phyloP scores from a whole-genome alignment of 2,113 vertebrate genomes.

The Coptodon bakossiorum region DNA sequence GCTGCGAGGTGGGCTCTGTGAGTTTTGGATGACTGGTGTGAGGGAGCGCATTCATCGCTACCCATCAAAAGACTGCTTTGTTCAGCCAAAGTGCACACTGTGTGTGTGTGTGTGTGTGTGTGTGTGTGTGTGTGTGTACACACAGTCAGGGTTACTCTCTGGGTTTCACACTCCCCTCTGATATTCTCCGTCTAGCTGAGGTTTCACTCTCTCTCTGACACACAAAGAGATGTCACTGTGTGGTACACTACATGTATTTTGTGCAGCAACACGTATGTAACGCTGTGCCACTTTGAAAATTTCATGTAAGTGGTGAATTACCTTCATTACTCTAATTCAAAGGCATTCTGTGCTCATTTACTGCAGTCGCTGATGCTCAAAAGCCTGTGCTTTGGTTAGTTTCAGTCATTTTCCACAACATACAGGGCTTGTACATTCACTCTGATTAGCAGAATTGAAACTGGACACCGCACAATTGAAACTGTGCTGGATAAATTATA shows the following conservation, averaged over 20 bases:
- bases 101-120: slow-evolving; percentile 4
- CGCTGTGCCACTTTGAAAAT: background rate
- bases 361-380: background rate
- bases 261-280: background rate
- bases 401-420: background rate
- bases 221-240: background rate
- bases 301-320: background rate
- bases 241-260: slow-evolving; percentile 3
- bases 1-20: slow-evolving; percentile 18
- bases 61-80: slow-evolving; percentile 65
- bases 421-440: background rate
- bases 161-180: slow-evolving; percentile 68
- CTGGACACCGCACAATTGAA: background rate
- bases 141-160: slow-evolving; percentile 30
- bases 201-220: slow-evolving; percentile 33
- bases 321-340: background rate
- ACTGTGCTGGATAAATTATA: background rate
- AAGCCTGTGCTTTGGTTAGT: background rate
- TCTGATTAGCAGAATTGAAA: background rate
- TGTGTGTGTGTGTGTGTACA: slow-evolving; percentile 18
- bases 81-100: slow-evolving; percentile 28
- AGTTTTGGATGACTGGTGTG: slow-evolving; percentile 57
- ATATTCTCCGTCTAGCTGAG: slow-evolving; percentile 68
- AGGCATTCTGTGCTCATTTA: background rate
- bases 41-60: slow-evolving; percentile 48